Base-by-base conservation (phyloP, 2,888 invertebrate genomes). In the Stenchaetothrips biformis region DNA sequence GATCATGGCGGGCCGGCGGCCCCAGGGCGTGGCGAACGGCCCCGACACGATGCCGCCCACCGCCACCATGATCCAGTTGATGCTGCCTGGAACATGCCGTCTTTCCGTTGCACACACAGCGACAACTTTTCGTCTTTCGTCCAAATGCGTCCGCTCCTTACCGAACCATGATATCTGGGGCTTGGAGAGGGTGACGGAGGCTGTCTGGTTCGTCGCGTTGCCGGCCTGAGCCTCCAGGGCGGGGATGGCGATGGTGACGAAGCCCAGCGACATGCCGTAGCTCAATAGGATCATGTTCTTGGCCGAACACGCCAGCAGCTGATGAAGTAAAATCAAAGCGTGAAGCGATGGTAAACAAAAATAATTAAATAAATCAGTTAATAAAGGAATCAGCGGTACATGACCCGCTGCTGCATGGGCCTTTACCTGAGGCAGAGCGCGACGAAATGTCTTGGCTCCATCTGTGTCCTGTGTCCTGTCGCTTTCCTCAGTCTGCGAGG, bases 191-290 rank as follows among this genome's bases (percentile, higher is more conserved):
- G 84, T 88, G 86, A 86, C 78, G n/a, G 21, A 11, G n/a, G 37
- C 48, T 47, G 49, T 8, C 21, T 78, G 27, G 8, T 62, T 48
- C 80, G 80, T 80, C 67, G 81, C 80, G 78, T 80, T 82, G n/a
- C 82, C 82, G 9, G 48, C 21, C 78, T 77, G 21, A 4, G 90
- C 87, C 82, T 88, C 89, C 77, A 95, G 89, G 9, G 92, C 92
- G 8, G 94, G 94, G 83, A 95, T 94, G 25, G 94, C 90, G 82
- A 95, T 94, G 7, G 95, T 94, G 0, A 94, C 92, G 84, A 94
- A 94, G 0, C 95, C 95, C 78, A 95, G 87, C 0, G 94, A 93
- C 90, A 94, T 92, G 80, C 95, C 95, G 86, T 93, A 94, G 11
- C 92, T 92, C 83, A 94, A 87, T 59, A 95, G 89, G 62, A 95